Base-by-base conservation (phyloP, 2,113 vertebrate species). In the Lophochroa leadbeateri region DNA sequence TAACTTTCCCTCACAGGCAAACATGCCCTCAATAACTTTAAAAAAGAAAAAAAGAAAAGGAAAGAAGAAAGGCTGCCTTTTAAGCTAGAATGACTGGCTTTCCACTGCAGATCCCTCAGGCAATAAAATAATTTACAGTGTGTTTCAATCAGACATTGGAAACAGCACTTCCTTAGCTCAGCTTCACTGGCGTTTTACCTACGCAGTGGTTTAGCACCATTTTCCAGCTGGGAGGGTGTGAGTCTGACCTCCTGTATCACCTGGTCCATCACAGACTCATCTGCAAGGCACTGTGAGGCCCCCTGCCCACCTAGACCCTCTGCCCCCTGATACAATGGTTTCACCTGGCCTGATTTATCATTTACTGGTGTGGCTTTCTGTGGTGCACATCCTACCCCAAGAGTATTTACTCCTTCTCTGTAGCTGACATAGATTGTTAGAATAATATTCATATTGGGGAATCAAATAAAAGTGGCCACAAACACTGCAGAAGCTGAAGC, bases 311-410 rank as follows among this genome's bases (percentile, higher is more conserved):
- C 44, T 2, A 5, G 7, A 15, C 7, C 41, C 43, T 33, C 37
- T 13, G 4, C 33, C 6, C 35, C 35, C 10, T 1, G 1, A 0
- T 8, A 1, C 10, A 11, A 3, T 6, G 18, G 3, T n/a, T 28
- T n/a, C 21, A 10, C n/a, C 43, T 27, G 27, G 10, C 16, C 37
- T 31, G 13, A 12, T 77, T 21, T 35, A 7, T 44, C 47, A 7
- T 58, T 52, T 52, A 5, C 44, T 53, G 24, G 0, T 33, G 18
- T 13, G 5, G 9, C 39, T 85, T 61, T 33, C n/a, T 23, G 20
- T 3, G 7, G 9, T 41, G 60, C 23, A 17, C 7, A 25, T 33
- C n/a, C 64, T 21, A 1, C 47, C 31, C 52, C 24, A 7, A 8
- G n/a, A 19, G 47, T 11, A 7, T 28, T 8, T 13, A 5, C 18